Evolutionary conservation across 2,797 vertebrate genomes (phyloP).

Genomic region (Macrochelys suwanniensis): DNA sequence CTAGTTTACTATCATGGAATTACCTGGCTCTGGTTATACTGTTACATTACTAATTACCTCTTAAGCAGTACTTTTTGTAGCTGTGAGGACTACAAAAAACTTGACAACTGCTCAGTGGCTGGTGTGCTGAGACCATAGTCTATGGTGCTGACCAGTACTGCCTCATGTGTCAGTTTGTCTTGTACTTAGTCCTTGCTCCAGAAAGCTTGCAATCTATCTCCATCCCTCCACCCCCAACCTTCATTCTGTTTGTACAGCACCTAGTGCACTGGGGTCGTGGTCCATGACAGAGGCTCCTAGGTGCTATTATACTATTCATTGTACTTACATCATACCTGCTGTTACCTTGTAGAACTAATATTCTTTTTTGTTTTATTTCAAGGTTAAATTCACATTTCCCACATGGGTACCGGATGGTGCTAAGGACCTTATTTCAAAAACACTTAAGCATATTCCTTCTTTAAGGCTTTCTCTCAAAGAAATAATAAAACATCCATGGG

Average conservation of each 20-base stretch:
- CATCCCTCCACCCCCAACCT: background rate
- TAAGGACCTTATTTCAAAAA: slow-evolving; percentile 33
- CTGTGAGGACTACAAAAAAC: background rate
- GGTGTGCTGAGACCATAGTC: too few relatives aligned
- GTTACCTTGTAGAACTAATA: background rate
- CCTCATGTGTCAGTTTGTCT: background rate
- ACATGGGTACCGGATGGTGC: slow-evolving; percentile 23
- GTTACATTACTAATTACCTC: background rate
- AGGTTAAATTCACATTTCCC: slow-evolving; percentile 44
- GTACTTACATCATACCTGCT: background rate
- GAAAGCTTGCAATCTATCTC: too few relatives aligned
- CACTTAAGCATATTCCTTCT: slow-evolving; percentile 13
- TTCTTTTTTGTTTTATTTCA: background rate
- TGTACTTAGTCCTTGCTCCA: too few relatives aligned
- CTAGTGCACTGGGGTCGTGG: background rate
- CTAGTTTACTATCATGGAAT: background rate
- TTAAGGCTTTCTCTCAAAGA: slow-evolving; percentile 17
- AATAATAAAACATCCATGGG: slow-evolving; percentile 40
- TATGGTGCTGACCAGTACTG: background rate
- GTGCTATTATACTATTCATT: background rate
- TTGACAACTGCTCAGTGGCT: background rate
- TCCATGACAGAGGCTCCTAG: background rate
- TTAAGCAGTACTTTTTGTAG: background rate
- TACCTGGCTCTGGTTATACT: background rate
- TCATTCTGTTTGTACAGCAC: background rate